These are phyloP conservation scores for Dromaius novaehollandiae DNA, from an alignment of 2,113 vertebrate species.

Conservation along the genomic window DNA sequence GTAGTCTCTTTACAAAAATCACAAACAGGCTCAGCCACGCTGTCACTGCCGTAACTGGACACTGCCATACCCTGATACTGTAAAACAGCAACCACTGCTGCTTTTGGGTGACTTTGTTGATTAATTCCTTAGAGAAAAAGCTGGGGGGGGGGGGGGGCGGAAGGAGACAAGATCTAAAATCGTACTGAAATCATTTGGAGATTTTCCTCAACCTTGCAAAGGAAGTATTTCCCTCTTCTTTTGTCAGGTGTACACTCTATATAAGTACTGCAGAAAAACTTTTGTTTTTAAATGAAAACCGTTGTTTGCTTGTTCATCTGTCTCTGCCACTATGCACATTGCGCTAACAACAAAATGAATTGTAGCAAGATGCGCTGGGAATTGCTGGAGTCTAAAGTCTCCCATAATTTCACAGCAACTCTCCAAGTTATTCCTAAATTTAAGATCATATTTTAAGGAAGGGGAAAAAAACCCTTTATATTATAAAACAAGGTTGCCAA, in stretches of 20 bases:
- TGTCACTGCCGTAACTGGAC: neutral
- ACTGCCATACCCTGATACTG: neutral
- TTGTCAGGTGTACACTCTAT: neutral
- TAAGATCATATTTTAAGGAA: neutral
- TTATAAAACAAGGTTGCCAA: neutral
- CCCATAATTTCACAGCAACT: neutral
- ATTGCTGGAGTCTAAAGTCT: neutral
- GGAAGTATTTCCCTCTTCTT: neutral
- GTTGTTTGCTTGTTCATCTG: neutral
- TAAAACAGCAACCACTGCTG: neutral
- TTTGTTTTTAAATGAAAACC: neutral
- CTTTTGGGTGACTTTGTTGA: neutral
- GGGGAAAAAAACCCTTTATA: rapidly evolving
- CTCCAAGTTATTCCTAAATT: neutral
- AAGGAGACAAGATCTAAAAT: neutral
- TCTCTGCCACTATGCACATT: neutral
- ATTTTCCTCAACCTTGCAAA: neutral
- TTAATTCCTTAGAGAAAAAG: neutral
- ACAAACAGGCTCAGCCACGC: neutral
- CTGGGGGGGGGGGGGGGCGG: neutral
- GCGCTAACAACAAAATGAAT: neutral
- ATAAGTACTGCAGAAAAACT: neutral
- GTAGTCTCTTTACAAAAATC: neutral
- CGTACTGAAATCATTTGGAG: neutral
- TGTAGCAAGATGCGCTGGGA: neutral